Percentiles rank a stretch among this genome's conserved stretches.
Evolutionary conservation across 2,113 vertebrate species (phyloP).

Genomic region (Tachysurus vachellii): DNA sequence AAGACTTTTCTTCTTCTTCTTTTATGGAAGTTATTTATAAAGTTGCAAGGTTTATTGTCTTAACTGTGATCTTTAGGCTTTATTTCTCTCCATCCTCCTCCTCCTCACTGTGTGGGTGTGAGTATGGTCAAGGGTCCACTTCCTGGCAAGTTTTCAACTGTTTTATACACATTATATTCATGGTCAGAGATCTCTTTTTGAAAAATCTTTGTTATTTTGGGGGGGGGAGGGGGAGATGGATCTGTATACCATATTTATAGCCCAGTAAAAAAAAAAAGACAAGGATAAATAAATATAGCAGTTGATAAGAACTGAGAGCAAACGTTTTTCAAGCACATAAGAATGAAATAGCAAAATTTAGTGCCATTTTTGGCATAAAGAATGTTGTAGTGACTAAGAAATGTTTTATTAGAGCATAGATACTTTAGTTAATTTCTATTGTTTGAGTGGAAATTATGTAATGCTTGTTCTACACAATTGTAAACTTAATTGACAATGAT

Average conservation of each 20-base stretch:
- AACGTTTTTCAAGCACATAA: background rate
- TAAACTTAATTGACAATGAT: background rate
- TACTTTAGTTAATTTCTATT: background rate
- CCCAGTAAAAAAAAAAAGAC: background rate
- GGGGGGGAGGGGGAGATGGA: background rate
- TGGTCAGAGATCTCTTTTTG: background rate
- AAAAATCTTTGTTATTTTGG: background rate
- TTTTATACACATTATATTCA: background rate
- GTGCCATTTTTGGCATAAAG: background rate
- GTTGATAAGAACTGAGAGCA: background rate
- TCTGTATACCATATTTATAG: background rate
- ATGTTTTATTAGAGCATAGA: background rate
- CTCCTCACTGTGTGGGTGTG: conserved; percentile 20
- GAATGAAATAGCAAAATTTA: too few relatives aligned
- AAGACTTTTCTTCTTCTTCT: background rate
- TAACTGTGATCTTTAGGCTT: background rate
- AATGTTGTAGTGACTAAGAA: too few relatives aligned
- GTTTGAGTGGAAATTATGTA: background rate
- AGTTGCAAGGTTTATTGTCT: background rate
- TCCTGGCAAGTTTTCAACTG: background rate
- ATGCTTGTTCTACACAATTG: background rate
- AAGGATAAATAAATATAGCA: background rate
- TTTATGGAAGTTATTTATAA: background rate
- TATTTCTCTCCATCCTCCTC: background rate
- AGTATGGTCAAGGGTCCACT: conserved; percentile 7